These are phyloP conservation scores for Chrysocyon brachyurus DNA, from an alignment of 2,797 vertebrate species.

Conservation along the genomic window DNA sequence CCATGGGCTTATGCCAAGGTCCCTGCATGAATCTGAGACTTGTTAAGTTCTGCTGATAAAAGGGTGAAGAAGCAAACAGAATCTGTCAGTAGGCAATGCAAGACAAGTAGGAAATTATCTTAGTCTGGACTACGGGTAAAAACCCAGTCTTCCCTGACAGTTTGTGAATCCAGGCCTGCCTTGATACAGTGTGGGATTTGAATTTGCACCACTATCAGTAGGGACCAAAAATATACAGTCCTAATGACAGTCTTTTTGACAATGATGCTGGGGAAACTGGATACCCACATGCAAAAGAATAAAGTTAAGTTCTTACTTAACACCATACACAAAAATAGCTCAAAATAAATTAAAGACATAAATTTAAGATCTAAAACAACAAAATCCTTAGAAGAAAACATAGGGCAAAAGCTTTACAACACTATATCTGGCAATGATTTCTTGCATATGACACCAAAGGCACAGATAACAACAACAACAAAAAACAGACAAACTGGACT, in stretches of 20 bases:
- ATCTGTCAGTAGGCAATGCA: neutral
- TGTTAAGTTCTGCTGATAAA: neutral
- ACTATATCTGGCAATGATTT: neutral
- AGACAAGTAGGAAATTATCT: neutral
- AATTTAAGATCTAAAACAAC: constrained; percentile 2
- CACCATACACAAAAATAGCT: neutral
- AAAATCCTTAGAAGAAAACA: constrained; percentile 8
- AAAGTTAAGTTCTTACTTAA: neutral
- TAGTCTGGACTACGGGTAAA: neutral
- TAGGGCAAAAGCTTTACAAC: neutral
- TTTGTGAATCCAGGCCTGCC: neutral
- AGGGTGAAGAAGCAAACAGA: neutral
- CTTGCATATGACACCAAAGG: neutral
- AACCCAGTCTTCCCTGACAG: neutral
- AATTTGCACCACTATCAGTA: neutral
- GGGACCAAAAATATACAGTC: neutral
- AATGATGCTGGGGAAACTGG: neutral
- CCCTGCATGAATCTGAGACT: neutral
- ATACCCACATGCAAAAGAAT: neutral
- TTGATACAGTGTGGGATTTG: neutral
- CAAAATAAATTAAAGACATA: constrained; percentile 27
- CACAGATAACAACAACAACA: neutral
- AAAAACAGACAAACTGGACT: neutral
- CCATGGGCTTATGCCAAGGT: neutral
- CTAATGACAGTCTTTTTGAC: neutral